Evolutionary conservation across 1,140 invertebrate species (phyloP).

Genomic region (Chymomyza costata): DNA sequence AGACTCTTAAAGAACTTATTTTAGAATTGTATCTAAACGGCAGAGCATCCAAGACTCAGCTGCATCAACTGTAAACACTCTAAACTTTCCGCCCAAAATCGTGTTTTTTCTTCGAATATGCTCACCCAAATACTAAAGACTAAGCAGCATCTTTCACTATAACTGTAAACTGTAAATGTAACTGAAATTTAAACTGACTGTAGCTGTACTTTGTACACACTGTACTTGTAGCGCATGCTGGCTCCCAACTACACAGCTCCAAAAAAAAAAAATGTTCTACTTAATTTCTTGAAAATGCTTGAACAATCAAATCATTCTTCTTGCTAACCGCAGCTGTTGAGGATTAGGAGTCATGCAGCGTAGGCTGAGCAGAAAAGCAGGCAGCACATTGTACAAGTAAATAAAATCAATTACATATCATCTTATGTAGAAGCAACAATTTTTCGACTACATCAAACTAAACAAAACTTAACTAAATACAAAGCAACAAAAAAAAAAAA

Average conservation of each 20-base stretch:
- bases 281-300: conserved; percentile 62
- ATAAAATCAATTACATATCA: conserved; percentile 70
- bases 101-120: conserved; percentile 20
- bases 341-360: background rate
- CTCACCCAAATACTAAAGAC: conserved; percentile 5
- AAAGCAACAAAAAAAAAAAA: conserved; percentile 2
- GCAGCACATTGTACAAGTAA: conserved; percentile 31
- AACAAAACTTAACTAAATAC: conserved; percentile 2
- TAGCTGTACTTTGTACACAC: conserved; percentile 35
- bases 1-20: conserved; percentile 23
- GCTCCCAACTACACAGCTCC: conserved; percentile 3
- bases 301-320: conserved; percentile 68
- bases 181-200: too few species aligned
- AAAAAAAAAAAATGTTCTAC: conserved; percentile 39
- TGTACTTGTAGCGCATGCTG: conserved; percentile 17
- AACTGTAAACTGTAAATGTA: too few species aligned
- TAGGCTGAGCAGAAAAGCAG: conserved; percentile 12
- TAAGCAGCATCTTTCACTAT: conserved; percentile 45
- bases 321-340: conserved; percentile 39
- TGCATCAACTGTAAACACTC: too few species aligned
- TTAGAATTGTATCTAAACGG: too few species aligned
- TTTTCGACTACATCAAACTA: background rate
- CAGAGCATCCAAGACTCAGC: too few species aligned
- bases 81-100: conserved; percentile 64
- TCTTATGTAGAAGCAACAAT: conserved; percentile 58